Evolutionary conservation across 2,888 invertebrate species (phyloP).

Genomic region (Imbricaverruca yamaguchii): DNA sequence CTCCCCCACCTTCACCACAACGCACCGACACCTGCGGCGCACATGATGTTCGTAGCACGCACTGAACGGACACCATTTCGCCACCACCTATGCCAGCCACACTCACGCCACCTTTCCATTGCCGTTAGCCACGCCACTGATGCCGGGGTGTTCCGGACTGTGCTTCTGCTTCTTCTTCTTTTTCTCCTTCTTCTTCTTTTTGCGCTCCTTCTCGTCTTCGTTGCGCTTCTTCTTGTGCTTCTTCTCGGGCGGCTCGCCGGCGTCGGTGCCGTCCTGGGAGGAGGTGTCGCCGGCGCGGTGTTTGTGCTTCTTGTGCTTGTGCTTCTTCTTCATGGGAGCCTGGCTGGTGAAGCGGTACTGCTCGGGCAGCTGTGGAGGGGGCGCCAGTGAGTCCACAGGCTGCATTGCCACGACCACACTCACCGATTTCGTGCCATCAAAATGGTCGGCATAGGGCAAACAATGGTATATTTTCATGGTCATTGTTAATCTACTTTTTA

Average conservation of each 20-base stretch:
- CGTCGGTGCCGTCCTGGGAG: slow-evolving; percentile 34
- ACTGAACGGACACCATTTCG: too few species aligned
- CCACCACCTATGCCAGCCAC: neutral
- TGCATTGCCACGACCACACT: too few species aligned
- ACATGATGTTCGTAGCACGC: too few species aligned
- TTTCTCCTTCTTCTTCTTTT: slow-evolving; percentile 91
- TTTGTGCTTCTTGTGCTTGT: slow-evolving; percentile 91
- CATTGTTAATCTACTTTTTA: too few species aligned
- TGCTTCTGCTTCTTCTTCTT: slow-evolving; percentile 91
- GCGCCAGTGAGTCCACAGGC: too few species aligned
- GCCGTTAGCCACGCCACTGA: slow-evolving; percentile 23
- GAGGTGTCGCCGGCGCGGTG: slow-evolving; percentile 46
- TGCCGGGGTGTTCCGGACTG: slow-evolving; percentile 69
- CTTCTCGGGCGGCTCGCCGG: slow-evolving; percentile 54
- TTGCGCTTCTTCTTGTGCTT: slow-evolving; percentile 91
- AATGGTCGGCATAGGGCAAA: too few species aligned
- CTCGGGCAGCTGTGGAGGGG: slow-evolving; percentile 64
- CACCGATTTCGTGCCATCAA: too few species aligned
- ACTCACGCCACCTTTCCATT: slow-evolving; percentile 6
- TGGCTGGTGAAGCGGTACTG: slow-evolving; percentile 90
- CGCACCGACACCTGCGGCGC: too few species aligned
- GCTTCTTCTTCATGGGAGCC: slow-evolving; percentile 84
- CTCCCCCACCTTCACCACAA: too few species aligned
- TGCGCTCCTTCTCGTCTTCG: slow-evolving; percentile 86
- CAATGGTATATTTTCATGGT: too few species aligned